Evolutionary conservation across 2,113 vertebrate species (phyloP), one percentile per base, ranked within the genome.

Genomic region (Crotalus helleri): DNA sequence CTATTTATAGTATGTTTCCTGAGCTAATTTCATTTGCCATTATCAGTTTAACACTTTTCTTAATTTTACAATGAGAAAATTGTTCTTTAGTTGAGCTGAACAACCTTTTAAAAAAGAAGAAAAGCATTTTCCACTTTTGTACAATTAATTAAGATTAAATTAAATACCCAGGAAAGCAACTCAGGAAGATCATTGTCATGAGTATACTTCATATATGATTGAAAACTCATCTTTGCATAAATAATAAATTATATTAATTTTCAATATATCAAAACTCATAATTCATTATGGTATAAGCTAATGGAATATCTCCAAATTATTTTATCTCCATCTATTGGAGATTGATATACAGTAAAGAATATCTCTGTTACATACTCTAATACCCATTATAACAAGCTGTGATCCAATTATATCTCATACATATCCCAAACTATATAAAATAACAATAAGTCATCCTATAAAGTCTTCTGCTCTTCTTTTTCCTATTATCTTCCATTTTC

Each of bases 81-180:
- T 94, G 74, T 91, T 95, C 19, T 93, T 89, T 91, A 93, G 88
- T 57, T 29, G 13, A 24, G 12, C 21, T 96, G 51, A 81, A 3
- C 24, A 91, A 61, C n/a, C 91, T 94, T 69, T 51, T 5, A 6
- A 59, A 23, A 8, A 85, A 13, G 10, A 17, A 64, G 33, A 61
- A 91, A 46, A 91, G 89, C 94, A 88, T 15, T 12, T 39, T 74
- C n/a, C 11, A 88, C 10, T 96, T 92, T 95, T 91, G 33, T 91
- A 87, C 89, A 94, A 96, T 93, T 94, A 96, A 96, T 95, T 92
- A 89, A 85, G 39, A 90, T 92, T 90, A 64, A 92, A 6, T 90
- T 96, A 95, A 24, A 85, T 59, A 95, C 53, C 57, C 92, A 55
- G 96, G 87, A 92, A 94, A 94, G 91, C 0, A 93, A 92, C 93